phyloP scores from a whole-genome alignment of 2,888 invertebrate species.

The Charanyca ferruginea region DNA sequence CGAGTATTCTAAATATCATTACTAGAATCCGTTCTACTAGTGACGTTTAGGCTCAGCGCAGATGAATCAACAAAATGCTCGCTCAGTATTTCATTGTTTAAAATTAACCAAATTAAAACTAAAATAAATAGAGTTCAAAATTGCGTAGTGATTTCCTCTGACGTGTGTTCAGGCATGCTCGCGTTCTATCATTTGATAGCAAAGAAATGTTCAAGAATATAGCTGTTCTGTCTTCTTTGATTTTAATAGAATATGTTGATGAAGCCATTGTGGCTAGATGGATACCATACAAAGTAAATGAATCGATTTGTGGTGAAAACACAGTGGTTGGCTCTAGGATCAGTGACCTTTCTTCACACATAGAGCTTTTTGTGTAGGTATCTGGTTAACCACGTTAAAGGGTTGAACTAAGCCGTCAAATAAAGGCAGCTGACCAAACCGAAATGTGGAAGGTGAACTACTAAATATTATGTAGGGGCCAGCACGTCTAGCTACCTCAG shows the following conservation, averaged over 20 bases:
- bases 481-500: too few species aligned
- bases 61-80: too few species aligned
- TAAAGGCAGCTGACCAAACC: not conserved
- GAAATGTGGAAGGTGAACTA: not conserved
- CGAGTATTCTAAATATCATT: slow-evolving; percentile 27
- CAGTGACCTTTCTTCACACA: slow-evolving; percentile 9
- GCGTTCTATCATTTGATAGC: not conserved
- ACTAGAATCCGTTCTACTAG: slow-evolving; percentile 20
- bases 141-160: too few species aligned
- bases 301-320: slow-evolving; percentile 30
- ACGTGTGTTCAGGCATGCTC: too few species aligned
- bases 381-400: slow-evolving; percentile 5
- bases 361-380: not conserved
- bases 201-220: not conserved
- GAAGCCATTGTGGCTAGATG: slow-evolving; percentile 33
- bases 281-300: slow-evolving; percentile 42
- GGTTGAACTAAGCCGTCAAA: not conserved
- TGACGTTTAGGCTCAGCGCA: not conserved
- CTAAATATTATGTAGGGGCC: too few species aligned
- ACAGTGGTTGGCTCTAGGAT: not conserved
- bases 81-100: too few species aligned
- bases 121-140: not conserved
- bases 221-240: not conserved
- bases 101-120: too few species aligned
- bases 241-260: slow-evolving; percentile 12